A percentile compares a stretch with the other conserved stretches of the same genome.
Evolutionary conservation across 1,140 invertebrate genomes (phyloP).

Genomic region (Drosophila truncata): DNA sequence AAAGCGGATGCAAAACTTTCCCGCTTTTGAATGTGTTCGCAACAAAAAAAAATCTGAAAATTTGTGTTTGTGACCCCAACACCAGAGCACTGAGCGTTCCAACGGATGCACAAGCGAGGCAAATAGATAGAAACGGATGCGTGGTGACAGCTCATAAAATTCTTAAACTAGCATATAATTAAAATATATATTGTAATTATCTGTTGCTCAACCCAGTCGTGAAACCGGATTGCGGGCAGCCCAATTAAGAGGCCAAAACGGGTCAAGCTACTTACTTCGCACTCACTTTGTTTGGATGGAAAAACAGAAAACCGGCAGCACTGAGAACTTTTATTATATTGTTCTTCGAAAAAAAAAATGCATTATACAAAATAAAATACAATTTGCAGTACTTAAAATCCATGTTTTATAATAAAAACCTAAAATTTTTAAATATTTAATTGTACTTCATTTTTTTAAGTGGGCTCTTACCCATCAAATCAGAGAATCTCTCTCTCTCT

Average conservation of each 20-base stretch:
- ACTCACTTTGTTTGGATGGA: constrained; percentile 10
- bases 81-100: constrained; percentile 8
- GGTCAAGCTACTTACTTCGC: constrained; percentile 6
- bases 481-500: constrained; percentile 24
- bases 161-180: constrained; percentile 48
- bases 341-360: background rate
- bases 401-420: background rate
- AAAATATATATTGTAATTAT: constrained; percentile 24
- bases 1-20: constrained; percentile 71
- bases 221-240: constrained; percentile 2
- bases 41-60: constrained; percentile 6
- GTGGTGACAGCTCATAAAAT: constrained; percentile 49
- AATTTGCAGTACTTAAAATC: background rate
- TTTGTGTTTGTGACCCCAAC: constrained; percentile 16
- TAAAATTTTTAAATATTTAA: background rate
- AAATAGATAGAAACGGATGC: constrained; percentile 59
- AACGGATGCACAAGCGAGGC: constrained; percentile 35
- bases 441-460: background rate
- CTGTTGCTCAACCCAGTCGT: background rate
- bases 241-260: constrained; percentile 20
- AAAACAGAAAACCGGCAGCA: constrained; percentile 6
- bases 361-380: background rate
- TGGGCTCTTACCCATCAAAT: constrained; percentile 16
- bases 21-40: constrained; percentile 51
- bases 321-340: background rate